Conservation (phyloP, 2,113 vertebrate species). For the Austrofundulus limnaeus region DNA sequence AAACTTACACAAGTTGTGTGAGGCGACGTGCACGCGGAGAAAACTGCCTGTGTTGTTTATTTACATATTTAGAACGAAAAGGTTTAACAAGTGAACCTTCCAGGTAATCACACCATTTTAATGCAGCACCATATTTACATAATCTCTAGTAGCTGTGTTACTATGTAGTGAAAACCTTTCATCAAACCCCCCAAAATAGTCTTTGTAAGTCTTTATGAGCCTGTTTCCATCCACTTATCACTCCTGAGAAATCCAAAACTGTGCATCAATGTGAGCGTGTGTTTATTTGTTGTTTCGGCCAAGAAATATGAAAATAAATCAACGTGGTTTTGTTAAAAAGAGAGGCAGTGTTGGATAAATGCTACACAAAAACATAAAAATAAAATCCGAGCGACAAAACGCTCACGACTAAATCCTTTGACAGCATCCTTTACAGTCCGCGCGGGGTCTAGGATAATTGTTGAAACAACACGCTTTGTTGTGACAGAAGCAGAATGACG, state of each 20-base stretch:
- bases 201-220: no score
- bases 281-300: neutral
- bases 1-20: no score
- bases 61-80: no score
- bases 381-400: constrained; percentile 3
- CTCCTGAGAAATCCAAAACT: neutral
- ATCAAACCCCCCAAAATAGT: no score
- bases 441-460: constrained; percentile 41
- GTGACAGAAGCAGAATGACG: constrained; percentile 27
- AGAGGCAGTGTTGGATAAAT: no score
- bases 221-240: neutral
- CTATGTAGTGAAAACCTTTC: no score
- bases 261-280: neutral
- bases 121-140: neutral
- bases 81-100: no score
- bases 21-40: no score
- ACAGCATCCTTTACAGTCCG: constrained; percentile 3
- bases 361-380: neutral
- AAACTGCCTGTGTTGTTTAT: no score
- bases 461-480: constrained; percentile 34
- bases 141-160: neutral
- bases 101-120: no score
- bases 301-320: no score
- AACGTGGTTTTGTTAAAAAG: no score
- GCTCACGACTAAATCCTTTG: constrained; percentile 8